Percentiles rank a stretch among this genome's conserved stretches.
Conservation (phyloP, 2,113 vertebrate species). For the Neotoma lepida region DNA sequence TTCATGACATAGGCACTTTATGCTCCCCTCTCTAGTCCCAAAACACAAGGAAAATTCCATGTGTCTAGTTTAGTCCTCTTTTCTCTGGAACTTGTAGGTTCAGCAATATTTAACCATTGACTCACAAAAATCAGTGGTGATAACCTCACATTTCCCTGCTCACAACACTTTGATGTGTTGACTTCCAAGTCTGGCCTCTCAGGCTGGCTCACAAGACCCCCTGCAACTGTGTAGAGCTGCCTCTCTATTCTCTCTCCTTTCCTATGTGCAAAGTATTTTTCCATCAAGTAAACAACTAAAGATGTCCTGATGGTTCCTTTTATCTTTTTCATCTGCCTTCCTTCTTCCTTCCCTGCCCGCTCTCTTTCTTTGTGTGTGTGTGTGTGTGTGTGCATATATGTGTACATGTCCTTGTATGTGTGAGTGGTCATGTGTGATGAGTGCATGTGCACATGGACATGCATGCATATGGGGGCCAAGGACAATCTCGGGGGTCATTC, state of each 20-base stretch:
- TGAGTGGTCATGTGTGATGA: neutral
- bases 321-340: neutral
- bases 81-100: constrained; percentile 30
- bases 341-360: too few relatives aligned
- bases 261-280: neutral
- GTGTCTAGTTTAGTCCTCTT: neutral
- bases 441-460: neutral
- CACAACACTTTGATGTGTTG: neutral
- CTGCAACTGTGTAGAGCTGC: neutral
- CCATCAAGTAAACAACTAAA: neutral
- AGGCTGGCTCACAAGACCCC: neutral
- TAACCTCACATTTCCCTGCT: neutral
- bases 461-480: too few relatives aligned
- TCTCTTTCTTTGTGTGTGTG: neutral
- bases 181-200: neutral
- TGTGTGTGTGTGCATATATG: neutral
- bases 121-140: neutral
- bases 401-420: neutral
- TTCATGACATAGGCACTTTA: neutral
- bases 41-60: neutral
- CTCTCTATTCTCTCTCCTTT: neutral
- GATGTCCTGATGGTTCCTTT: neutral
- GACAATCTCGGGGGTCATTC: too few relatives aligned
- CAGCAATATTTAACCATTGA: neutral
- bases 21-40: neutral